Conservation (phyloP, 1,140 invertebrate genomes). For the Hylaeus volcanicus region DNA sequence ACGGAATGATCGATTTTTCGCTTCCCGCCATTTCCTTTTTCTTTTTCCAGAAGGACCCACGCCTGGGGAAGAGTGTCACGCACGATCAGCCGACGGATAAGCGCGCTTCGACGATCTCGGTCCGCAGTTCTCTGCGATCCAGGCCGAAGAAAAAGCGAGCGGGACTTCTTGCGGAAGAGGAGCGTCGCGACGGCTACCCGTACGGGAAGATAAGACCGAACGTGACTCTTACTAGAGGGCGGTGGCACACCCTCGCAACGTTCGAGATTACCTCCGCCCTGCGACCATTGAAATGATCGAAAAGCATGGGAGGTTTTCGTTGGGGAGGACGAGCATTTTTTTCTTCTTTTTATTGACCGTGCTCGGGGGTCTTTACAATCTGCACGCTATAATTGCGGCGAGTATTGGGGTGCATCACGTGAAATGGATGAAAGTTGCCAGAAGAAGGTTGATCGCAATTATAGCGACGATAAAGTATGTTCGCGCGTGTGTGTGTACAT, state of each 20-base stretch:
- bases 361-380: no score
- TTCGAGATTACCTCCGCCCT: conserved; percentile 13
- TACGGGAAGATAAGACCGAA: conserved; percentile 7
- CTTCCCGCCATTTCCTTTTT: not conserved
- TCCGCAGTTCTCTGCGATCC: not conserved
- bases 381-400: no score
- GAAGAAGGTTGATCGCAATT: no score
- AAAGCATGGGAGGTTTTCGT: not conserved
- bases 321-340: not conserved
- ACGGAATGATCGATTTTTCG: conserved; percentile 57
- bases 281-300: not conserved
- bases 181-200: not conserved
- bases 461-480: no score
- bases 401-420: no score
- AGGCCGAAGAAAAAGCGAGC: not conserved
- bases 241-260: not conserved
- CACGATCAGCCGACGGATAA: conserved; percentile 38
- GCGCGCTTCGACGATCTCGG: conserved; percentile 9
- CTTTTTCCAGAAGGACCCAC: not conserved
- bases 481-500: no score
- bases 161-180: conserved; percentile 12
- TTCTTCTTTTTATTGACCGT: no score
- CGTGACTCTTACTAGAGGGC: not conserved
- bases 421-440: no score
- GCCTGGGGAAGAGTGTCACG: conserved; percentile 12